phyloP scores from a whole-genome alignment of 2,888 invertebrate genomes.

The Ochropleura leucogaster region DNA sequence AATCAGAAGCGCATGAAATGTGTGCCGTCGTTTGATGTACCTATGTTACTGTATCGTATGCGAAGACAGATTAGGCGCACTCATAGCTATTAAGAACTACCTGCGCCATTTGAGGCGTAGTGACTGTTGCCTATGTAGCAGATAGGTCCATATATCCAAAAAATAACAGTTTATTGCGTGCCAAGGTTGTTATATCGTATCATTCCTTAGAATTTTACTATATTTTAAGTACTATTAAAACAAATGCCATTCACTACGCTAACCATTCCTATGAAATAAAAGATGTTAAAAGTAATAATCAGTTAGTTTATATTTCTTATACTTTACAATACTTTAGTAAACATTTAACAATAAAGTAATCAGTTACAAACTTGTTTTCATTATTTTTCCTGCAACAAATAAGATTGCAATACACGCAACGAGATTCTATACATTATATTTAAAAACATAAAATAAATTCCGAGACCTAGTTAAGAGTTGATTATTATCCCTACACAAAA shows the following conservation, averaged over 20 bases:
- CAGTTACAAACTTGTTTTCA: conserved; percentile 36
- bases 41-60: conserved; percentile 34
- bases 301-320: conserved; percentile 56
- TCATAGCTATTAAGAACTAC: conserved; percentile 10
- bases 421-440: conserved; percentile 56
- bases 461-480: conserved; percentile 26
- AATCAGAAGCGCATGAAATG: conserved; percentile 29
- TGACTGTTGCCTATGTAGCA: not conserved
- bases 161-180: not conserved
- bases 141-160: not conserved
- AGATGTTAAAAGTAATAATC: conserved; percentile 28
- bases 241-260: not conserved
- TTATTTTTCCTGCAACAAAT: conserved; percentile 37
- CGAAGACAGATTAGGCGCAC: conserved; percentile 19
- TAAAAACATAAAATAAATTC: conserved; percentile 35
- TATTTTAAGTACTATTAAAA: not conserved
- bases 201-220: not conserved
- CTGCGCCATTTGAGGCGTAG: conserved; percentile 16
- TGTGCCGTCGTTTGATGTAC: conserved; percentile 49
- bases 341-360: conserved; percentile 45
- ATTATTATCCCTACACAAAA: conserved; percentile 16
- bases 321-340: conserved; percentile 41
- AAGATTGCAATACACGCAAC: conserved; percentile 33
- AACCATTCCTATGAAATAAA: conserved; percentile 5
- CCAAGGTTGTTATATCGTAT: not conserved